Base-by-base conservation (phyloP, 2,113 vertebrate genomes). In the Brachyhypopomus gauderio region DNA sequence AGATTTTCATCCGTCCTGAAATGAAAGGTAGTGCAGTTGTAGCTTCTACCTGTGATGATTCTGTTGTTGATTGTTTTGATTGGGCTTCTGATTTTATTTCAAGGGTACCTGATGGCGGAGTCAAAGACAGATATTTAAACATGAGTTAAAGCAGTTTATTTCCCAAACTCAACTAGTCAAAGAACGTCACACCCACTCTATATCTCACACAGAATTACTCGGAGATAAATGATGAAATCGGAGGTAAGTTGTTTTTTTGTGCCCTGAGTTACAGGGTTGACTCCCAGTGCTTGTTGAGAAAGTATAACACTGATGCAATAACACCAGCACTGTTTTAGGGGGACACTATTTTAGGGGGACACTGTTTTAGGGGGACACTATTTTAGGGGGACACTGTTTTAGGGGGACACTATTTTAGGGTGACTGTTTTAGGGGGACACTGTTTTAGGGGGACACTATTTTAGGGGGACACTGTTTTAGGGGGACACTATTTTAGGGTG, bases 171-270 rank as follows among this genome's bases (percentile, higher is more conserved):
- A 59, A 79, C 77, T 20, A 79, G 59, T 72, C 56, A 45, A 34
- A 58, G 52, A 19, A 27, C 38, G 6, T 67, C 5, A 20, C 20
- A 38, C 77, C 36, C 66, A 41, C 17, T 48, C 11, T 56, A 5
- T 58, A 12, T 20, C 63, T 30, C 63, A 30, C 41, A 17, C 12
- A 55, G 62, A 14, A 34, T 52, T 82, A 34, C 63, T 3, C 36
- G 36, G 58, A 72, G 77, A 77, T 63, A 64, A 62, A 76, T 71
- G 67, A 82, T 72, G 67, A 72, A 82, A 82, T 77, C 30, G 38
- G 67, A 72, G 45, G 58, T 72, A 64, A 72, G 36, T 59, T 79
- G 27, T 59, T 56, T 52, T 66, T 62, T 60, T 63, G 58, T 58
- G 16, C 67, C 71, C 34, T 71, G 38, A 36, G 67, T 79, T 79